phyloP scores from a whole-genome alignment of 2,113 vertebrate genomes.

The Phalacrocorax pelagicus region DNA sequence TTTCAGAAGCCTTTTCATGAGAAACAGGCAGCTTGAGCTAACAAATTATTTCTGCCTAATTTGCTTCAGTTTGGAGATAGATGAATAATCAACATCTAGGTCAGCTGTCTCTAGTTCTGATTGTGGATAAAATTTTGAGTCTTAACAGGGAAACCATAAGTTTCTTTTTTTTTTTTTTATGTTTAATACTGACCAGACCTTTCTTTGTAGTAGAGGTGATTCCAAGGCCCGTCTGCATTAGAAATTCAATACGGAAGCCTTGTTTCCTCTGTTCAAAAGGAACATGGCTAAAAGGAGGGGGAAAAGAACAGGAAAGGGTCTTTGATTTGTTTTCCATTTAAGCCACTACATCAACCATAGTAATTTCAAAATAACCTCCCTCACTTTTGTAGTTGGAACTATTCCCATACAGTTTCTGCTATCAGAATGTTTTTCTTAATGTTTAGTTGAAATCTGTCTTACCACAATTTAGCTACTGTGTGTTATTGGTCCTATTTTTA shows the following conservation, averaged over 20 bases:
- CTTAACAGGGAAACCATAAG: neutral
- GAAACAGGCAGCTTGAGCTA: neutral
- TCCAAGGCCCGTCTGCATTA: neutral
- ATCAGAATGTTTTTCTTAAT: neutral
- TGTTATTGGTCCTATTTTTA: neutral
- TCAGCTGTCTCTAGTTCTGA: neutral
- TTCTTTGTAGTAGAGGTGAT: neutral
- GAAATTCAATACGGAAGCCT: neutral
- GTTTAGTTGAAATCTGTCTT: neutral
- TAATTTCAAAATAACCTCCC: neutral
- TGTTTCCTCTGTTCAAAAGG: neutral
- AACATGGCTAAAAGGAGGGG: neutral
- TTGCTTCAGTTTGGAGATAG: neutral
- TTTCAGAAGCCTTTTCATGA: conserved; percentile 12
- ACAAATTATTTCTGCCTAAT: conserved; percentile 26
- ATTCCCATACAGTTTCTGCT: neutral
- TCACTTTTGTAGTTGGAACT: neutral
- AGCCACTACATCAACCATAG: neutral
- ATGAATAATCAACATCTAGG: neutral
- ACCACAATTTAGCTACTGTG: neutral
- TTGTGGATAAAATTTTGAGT: neutral
- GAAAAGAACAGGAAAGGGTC: neutral
- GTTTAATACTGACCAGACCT: neutral
- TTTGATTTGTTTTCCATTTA: neutral
- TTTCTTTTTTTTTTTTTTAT: neutral